A percentile compares a stretch with the other conserved stretches of the same genome.
Evolutionary conservation across 2,888 invertebrate species (phyloP).

Genomic region (Tuberolachnus salignus): DNA sequence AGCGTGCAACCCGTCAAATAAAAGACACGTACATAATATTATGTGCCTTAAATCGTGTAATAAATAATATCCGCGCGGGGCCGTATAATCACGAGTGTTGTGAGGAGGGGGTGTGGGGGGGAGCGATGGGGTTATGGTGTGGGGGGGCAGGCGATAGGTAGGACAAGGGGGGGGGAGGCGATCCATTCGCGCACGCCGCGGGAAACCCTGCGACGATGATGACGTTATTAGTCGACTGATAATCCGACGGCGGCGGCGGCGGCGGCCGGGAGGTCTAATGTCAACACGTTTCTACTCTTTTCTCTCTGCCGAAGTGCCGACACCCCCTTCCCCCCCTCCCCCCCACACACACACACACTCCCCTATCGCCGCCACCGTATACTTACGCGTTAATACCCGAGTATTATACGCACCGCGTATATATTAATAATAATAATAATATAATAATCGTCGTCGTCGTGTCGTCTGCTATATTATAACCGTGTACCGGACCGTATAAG

Average conservation of each 20-base stretch:
- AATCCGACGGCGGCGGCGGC: constrained; percentile 36
- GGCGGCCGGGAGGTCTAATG: constrained; percentile 49
- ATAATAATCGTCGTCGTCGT: constrained; percentile 24
- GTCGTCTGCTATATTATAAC: not conserved
- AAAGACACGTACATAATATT: constrained; percentile 34
- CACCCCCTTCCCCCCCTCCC: not conserved
- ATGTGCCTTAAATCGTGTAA: constrained; percentile 44
- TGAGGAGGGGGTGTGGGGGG: too few relatives aligned
- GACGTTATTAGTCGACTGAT: constrained; percentile 55
- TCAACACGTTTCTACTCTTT: constrained; percentile 42
- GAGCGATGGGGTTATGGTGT: not conserved
- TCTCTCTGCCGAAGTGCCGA: not conserved
- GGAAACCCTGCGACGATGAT: constrained; percentile 44
- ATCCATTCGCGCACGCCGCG: constrained; percentile 40
- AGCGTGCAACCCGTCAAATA: constrained; percentile 48
- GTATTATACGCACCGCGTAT: not conserved
- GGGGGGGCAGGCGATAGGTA: not conserved
- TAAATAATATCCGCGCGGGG: constrained; percentile 40
- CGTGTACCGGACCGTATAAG: constrained; percentile 1
- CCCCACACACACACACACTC: too few relatives aligned
- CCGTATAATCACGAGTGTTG: too few relatives aligned
- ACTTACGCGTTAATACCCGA: not conserved
- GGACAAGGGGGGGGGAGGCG: not conserved
- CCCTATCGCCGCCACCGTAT: too few relatives aligned
- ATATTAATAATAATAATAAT: not conserved